Base-by-base conservation (phyloP, 2,113 vertebrate genomes). In the Malurus melanocephalus region DNA sequence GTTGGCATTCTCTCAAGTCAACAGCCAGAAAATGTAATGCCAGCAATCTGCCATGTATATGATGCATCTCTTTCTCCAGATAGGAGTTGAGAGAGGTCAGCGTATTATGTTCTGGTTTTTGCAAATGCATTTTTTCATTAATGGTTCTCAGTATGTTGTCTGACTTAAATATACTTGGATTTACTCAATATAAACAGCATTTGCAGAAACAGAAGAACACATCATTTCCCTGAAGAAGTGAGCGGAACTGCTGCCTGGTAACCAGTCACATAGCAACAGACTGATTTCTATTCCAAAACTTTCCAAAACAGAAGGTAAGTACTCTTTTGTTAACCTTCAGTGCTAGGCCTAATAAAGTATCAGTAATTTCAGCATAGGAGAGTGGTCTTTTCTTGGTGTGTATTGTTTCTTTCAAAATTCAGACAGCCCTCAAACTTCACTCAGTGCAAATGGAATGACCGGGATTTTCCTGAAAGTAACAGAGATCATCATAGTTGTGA, bases 221-320 rank as follows among this genome's bases (percentile, higher is more conserved):
- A 3, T 75, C 4, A 55, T 93, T 95, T 95, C 62, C 80, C 48
- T 0, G 3, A 91, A 93, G 85, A 88, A 93, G 66, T 82, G 48
- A 93, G 83, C 68, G 86, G 51, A 93, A 66, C 74, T 88, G 90
- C 86, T 94, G 93, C 95, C 75, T 91, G 80, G 94, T 93, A 95
- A 96, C 90, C 74, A 92, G 77, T 89, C 93, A 93, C 83, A 1
- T 93, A 88, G 92, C 90, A 95, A 93, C 92, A 93, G 92, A 72
- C 83, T 93, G 78, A 87, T 94, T 94, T 84, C 52, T 73, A 42
- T 95, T 93, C 85, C 67, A 88, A 93, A 95, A 93, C 73, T 91
- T 93, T 93, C 89, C 90, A 92, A 96, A 96, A 95, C 95, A 95
- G 71, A 93, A 95, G 92, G 90, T 95, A 94, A 90, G 82, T 90